These are phyloP conservation scores for Drosophila trapezifrons DNA, from an alignment of 1,140 invertebrate species.

Conservation along the genomic window DNA sequence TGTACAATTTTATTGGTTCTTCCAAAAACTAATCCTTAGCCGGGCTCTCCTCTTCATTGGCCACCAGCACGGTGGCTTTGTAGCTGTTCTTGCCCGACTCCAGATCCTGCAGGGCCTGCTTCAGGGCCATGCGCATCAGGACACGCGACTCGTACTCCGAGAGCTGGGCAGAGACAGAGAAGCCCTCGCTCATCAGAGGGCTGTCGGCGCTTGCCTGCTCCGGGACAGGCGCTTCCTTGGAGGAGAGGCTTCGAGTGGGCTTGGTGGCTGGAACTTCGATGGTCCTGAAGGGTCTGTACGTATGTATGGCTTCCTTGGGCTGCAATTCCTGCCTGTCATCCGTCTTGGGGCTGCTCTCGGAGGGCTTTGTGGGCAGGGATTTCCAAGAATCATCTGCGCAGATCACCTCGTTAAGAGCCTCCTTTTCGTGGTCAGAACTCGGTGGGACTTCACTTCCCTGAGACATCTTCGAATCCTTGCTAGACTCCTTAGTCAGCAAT, in stretches of 20 bases:
- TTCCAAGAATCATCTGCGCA: background rate
- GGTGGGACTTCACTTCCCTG: background rate
- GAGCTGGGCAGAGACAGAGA: slow-evolving; percentile 2
- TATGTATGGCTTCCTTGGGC: slow-evolving; percentile 7
- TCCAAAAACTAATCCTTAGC: background rate
- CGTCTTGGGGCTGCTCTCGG: background rate
- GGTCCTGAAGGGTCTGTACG: slow-evolving; percentile 38
- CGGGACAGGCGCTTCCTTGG: background rate
- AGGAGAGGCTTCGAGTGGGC: background rate
- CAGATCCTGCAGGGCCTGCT: slow-evolving; percentile 23
- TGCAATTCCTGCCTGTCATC: background rate
- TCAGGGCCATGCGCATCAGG: slow-evolving; percentile 32
- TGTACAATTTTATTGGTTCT: background rate
- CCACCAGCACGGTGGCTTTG: slow-evolving; percentile 20
- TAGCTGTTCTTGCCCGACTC: slow-evolving; percentile 10
- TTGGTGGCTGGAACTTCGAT: slow-evolving; percentile 24
- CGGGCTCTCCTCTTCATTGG: background rate
- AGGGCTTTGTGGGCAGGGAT: background rate
- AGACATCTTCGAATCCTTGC: background rate
- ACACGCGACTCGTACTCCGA: slow-evolving; percentile 21
- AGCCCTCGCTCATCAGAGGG: background rate
- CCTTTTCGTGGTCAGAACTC: background rate
- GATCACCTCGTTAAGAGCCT: background rate
- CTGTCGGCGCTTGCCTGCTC: background rate
- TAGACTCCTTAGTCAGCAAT: background rate